Evolutionary conservation across 2,113 vertebrate species (phyloP).

Genomic region (Gambusia affinis): DNA sequence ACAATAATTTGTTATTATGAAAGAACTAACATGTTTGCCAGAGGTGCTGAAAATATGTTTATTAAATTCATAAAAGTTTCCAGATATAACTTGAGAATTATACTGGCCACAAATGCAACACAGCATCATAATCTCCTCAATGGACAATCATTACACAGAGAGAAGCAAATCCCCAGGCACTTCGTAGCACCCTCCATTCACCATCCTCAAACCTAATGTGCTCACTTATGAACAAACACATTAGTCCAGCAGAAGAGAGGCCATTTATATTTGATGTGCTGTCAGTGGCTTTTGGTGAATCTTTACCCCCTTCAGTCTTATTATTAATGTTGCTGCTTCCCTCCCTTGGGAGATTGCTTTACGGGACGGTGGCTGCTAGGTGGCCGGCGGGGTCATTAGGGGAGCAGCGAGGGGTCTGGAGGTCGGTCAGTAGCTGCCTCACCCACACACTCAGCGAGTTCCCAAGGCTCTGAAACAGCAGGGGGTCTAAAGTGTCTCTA

Average conservation of each 20-base stretch:
- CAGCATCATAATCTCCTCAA: slow-evolving; percentile 30
- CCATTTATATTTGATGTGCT: slow-evolving; percentile 76
- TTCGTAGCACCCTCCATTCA: slow-evolving; percentile 31
- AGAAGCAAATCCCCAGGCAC: slow-evolving; percentile 63
- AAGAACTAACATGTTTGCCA: neutral
- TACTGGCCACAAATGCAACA: slow-evolving; percentile 3
- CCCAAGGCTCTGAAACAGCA: slow-evolving; percentile 53
- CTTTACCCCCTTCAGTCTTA: slow-evolving; percentile 61
- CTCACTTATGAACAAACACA: slow-evolving; percentile 79
- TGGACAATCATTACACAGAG: slow-evolving; percentile 48
- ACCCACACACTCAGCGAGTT: slow-evolving; percentile 57
- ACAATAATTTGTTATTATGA: neutral
- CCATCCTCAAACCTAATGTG: slow-evolving; percentile 60
- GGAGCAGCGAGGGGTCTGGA: slow-evolving; percentile 64
- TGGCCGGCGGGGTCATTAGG: slow-evolving; percentile 69
- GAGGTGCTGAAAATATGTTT: neutral
- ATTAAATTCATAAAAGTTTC: slow-evolving; percentile 13
- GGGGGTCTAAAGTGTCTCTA: slow-evolving; percentile 51
- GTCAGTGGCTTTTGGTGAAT: slow-evolving; percentile 47
- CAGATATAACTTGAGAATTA: slow-evolving; percentile 33
- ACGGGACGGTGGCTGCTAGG: slow-evolving; percentile 43
- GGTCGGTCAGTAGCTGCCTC: slow-evolving; percentile 68
- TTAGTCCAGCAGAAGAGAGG: slow-evolving; percentile 64
- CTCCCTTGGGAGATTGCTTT: slow-evolving; percentile 53
- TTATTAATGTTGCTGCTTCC: slow-evolving; percentile 50